Conservation (phyloP, 1,140 invertebrate species). For the Hyphantria cunea region DNA sequence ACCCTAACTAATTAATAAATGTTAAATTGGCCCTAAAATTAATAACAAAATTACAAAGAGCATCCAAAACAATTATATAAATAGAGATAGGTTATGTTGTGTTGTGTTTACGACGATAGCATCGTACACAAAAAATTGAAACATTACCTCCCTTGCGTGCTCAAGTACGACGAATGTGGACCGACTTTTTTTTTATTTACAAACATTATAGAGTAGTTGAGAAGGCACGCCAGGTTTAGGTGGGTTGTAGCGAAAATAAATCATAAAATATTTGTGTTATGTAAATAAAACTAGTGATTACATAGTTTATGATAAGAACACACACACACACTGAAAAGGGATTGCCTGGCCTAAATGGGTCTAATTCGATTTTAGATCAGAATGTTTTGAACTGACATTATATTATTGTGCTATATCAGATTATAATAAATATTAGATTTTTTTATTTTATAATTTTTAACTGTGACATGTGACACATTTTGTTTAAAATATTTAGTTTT, state of each 20-base stretch:
- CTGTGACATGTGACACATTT: no score
- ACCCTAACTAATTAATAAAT: conserved; percentile 10
- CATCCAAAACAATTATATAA: conserved; percentile 17
- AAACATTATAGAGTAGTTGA: conserved; percentile 31
- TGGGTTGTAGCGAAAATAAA: conserved; percentile 18
- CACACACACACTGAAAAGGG: no score
- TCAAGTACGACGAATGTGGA: conserved; percentile 30
- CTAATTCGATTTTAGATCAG: no score
- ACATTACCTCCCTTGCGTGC: conserved; percentile 30
- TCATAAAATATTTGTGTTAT: conserved; percentile 14
- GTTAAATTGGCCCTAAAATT: conserved; percentile 20
- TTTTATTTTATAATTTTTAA: no score
- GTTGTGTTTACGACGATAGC: conserved; percentile 14
- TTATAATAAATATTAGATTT: no score
- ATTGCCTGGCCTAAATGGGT: no score
- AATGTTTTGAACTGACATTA: no score
- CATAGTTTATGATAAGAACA: no score
- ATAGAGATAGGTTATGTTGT: background rate
- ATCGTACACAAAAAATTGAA: conserved; percentile 20
- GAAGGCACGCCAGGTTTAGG: conserved; percentile 30
- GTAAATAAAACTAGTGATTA: conserved; percentile 5
- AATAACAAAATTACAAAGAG: conserved; percentile 9
- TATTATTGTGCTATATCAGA: no score
- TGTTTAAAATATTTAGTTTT: no score
- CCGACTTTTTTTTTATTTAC: conserved; percentile 32